These are phyloP conservation scores for Drosophila lutescens DNA, from an alignment of 2,888 invertebrate species.

Conservation along the genomic window DNA sequence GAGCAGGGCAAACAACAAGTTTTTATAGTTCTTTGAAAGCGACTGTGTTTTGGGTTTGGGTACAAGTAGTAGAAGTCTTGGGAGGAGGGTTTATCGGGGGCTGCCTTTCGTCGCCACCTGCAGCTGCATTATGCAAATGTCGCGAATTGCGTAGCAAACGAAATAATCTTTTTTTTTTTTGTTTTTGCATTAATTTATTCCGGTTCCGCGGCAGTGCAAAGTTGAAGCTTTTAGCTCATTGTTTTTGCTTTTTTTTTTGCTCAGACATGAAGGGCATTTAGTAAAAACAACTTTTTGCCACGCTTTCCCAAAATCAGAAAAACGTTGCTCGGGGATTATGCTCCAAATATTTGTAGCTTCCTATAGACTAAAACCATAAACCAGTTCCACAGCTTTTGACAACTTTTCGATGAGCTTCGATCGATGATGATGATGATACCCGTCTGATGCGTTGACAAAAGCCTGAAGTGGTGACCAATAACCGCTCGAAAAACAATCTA, in stretches of 20 bases:
- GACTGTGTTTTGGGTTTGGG: slow-evolving; percentile 9
- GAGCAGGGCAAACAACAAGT: slow-evolving; percentile 61
- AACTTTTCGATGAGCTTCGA: slow-evolving; percentile 31
- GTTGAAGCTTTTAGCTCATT: slow-evolving; percentile 24
- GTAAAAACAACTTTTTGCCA: slow-evolving; percentile 24
- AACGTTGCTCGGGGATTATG: slow-evolving; percentile 40
- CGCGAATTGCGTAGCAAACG: slow-evolving; percentile 64
- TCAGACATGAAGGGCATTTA: slow-evolving; percentile 61
- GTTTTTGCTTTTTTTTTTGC: slow-evolving; percentile 1
- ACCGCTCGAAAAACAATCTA: slow-evolving; percentile 2
- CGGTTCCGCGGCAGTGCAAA: slow-evolving; percentile 49
- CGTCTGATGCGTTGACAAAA: slow-evolving; percentile 25
- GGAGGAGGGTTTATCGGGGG: slow-evolving; percentile 1
- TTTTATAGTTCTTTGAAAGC: slow-evolving; percentile 66
- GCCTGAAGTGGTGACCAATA: slow-evolving; percentile 13
- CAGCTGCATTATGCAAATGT: slow-evolving; percentile 73
- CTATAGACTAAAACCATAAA: slow-evolving; percentile 39
- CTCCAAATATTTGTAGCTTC: slow-evolving; percentile 35
- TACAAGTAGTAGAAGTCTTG: slow-evolving; percentile 5
- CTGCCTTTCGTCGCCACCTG: slow-evolving; percentile 38
- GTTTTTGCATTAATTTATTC: slow-evolving; percentile 47
- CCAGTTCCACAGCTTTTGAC: slow-evolving; percentile 55
- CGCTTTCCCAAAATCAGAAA: slow-evolving; percentile 5
- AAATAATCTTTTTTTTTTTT: slow-evolving; percentile 54
- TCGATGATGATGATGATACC: slow-evolving; percentile 14